Evolutionary conservation across 2,797 vertebrate genomes (phyloP).

Genomic region (Meriones psammophilus): DNA sequence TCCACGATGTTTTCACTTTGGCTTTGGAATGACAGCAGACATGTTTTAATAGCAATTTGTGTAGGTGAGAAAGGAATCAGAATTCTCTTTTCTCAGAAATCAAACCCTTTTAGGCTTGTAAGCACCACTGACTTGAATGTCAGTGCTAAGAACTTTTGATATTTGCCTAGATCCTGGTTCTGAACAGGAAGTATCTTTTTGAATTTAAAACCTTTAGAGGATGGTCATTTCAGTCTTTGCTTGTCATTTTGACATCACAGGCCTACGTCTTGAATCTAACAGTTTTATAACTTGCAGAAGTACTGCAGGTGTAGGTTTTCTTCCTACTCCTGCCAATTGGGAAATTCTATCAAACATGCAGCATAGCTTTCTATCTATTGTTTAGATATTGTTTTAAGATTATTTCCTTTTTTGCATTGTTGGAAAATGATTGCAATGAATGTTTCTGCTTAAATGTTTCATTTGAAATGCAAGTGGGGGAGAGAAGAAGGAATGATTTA

Average conservation of each 20-base stretch:
- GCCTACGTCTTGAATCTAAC: neutral
- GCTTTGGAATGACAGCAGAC: neutral
- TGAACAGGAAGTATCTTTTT: neutral
- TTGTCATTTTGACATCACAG: slow-evolving; percentile 17
- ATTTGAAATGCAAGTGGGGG: neutral
- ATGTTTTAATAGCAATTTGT: slow-evolving; percentile 25
- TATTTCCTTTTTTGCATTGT: neutral
- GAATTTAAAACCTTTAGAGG: slow-evolving; percentile 1
- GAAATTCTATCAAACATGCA: neutral
- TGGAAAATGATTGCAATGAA: slow-evolving; percentile 9
- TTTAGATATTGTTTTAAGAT: slow-evolving; percentile 36
- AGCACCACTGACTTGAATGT: slow-evolving; percentile 2
- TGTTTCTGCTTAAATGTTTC: neutral
- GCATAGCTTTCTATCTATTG: neutral
- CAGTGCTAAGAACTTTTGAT: slow-evolving; percentile 16
- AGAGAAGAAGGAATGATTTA: neutral
- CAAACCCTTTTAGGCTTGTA: slow-evolving; percentile 49
- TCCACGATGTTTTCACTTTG: neutral
- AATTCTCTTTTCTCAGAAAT: slow-evolving; percentile 27
- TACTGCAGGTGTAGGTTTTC: neutral
- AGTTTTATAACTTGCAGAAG: slow-evolving; percentile 27
- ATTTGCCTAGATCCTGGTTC: slow-evolving; percentile 50
- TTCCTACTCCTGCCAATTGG: neutral
- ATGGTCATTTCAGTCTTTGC: slow-evolving; percentile 32
- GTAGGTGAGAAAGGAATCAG: slow-evolving; percentile 20